Percentiles rank a stretch among this genome's conserved stretches.
Evolutionary conservation across 2,113 vertebrate species (phyloP).

Genomic region (Quiscalus mexicanus): DNA sequence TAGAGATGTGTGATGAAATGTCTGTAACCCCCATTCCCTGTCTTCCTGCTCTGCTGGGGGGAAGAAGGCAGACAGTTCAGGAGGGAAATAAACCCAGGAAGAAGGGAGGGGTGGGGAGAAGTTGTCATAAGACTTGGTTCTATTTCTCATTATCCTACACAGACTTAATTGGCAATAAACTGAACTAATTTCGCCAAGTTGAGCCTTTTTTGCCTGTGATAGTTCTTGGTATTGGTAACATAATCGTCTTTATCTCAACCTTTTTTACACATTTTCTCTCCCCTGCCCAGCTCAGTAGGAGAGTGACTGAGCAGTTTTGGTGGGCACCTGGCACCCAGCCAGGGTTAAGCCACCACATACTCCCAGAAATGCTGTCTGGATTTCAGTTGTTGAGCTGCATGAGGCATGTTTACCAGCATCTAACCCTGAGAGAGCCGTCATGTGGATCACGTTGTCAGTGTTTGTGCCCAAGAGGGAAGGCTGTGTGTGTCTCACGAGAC

Average conservation of each 20-base stretch:
- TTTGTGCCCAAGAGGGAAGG: not conserved
- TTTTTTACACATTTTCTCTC: not conserved
- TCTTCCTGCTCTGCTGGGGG: not conserved
- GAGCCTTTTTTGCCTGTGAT: accelerated
- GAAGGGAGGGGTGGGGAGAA: not conserved
- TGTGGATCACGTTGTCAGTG: not conserved
- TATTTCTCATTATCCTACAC: not conserved
- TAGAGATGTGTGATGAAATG: not conserved
- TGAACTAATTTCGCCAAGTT: not conserved
- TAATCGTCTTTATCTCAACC: accelerated
- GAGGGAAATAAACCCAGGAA: not conserved
- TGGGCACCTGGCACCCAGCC: not conserved
- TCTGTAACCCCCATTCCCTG: not conserved
- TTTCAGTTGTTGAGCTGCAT: not conserved
- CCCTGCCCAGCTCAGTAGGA: not conserved
- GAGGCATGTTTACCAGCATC: not conserved
- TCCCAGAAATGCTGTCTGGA: not conserved
- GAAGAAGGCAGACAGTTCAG: not conserved
- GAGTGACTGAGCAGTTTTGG: not conserved
- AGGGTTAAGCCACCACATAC: not conserved
- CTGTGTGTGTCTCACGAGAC: not conserved
- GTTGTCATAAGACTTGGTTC: not conserved
- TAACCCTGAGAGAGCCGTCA: not conserved
- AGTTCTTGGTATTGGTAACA: not conserved
- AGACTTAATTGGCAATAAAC: not conserved